Base-by-base conservation (phyloP, 2,888 invertebrate genomes). In the Caenorhabditis sp. region DNA sequence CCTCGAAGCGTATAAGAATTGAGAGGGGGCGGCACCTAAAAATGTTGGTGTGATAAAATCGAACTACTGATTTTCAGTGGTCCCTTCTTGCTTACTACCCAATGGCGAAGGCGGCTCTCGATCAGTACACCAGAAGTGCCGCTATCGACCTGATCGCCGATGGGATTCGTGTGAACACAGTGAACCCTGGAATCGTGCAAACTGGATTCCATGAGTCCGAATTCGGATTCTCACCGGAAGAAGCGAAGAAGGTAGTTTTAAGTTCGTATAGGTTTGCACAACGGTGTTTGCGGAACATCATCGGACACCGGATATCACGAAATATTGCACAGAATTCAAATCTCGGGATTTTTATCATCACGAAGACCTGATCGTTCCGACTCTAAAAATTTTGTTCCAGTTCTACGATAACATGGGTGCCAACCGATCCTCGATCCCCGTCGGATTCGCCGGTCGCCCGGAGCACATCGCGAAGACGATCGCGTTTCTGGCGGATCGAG, bases 131-230 rank as follows among this genome's bases (percentile, higher is more conserved):
- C 24, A 63, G 77, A 68, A 68, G 64, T 51, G 44, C 64, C 8
- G 82, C 82, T 0, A 68, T 82, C 10, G 76, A 82, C 16, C 44
- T 82, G 16, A 82, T 82, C 14, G 26, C 61, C 8, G 47, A 64
- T 47, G 82, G 82, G 14, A 56, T 82, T 26, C 82, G 82, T 28
- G 77, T 82, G 8, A 82, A 82, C 24, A 70, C 76, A 6, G 82
- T 82, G 12, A 82, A 61, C 7, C 77, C 76, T 2, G 82, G 76
- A 66, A 44, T 63, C 12, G 63, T 63, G 2, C 44, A n/a, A 16
- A 63, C 63, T 24, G 63, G 63, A n/a, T 63, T 63, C 26, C 63
- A 63, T n/a, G 63, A 63, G 10, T 44, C 44, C 2, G 63, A 63
- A 31, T 74, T 44, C 38, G 74, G 74, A 31, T 74, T 41, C 44